Percentiles rank a stretch among this genome's conserved stretches.
Evolutionary conservation across 2,888 invertebrate species (phyloP).

Genomic region (Philaethria dido): DNA sequence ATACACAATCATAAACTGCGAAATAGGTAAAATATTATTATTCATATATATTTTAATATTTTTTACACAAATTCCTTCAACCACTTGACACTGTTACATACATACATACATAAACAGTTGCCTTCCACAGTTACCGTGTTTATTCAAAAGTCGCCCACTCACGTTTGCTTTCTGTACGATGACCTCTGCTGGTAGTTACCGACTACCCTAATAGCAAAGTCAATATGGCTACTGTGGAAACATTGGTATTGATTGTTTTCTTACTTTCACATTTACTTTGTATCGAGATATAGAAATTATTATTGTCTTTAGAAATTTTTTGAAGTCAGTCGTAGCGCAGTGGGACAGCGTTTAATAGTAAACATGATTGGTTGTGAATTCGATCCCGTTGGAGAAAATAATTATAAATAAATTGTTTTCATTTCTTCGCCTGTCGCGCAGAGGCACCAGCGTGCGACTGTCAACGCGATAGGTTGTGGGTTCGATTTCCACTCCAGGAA

Average conservation of each 20-base stretch:
- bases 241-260: slow-evolving; percentile 41
- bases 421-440: no score
- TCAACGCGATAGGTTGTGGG: no score
- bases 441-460: no score
- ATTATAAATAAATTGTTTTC: no score
- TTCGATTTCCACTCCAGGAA: no score
- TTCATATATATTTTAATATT: background rate
- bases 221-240: slow-evolving; percentile 36
- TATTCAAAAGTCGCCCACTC: slow-evolving; percentile 9
- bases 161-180: slow-evolving; percentile 8
- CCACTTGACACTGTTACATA: background rate
- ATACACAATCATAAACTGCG: no score
- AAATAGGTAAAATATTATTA: no score
- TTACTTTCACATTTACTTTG: slow-evolving; percentile 30
- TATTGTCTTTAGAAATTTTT: background rate
- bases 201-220: slow-evolving; percentile 13
- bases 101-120: background rate
- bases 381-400: no score
- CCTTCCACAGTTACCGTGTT: background rate
- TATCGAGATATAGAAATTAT: background rate
- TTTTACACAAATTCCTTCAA: no score
- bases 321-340: no score
- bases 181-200: background rate
- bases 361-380: no score
- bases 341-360: no score